Evolutionary conservation across 2,113 vertebrate species (phyloP).

Genomic region (Nanorana parkeri): DNA sequence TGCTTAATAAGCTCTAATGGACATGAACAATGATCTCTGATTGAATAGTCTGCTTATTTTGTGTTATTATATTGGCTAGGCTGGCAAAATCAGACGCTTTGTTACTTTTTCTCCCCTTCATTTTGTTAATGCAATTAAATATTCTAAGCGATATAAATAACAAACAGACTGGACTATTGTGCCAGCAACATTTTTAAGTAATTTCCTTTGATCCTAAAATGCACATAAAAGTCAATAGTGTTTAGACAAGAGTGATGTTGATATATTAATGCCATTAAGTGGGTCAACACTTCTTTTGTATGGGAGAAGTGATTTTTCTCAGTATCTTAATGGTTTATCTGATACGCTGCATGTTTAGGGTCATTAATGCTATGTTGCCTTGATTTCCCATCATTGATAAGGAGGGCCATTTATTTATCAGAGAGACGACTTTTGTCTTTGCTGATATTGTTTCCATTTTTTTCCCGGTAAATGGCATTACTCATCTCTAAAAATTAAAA

Average conservation of each 20-base stretch:
- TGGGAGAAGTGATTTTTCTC: conserved; percentile 24
- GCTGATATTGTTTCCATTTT: not conserved
- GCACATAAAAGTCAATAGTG: conserved; percentile 44
- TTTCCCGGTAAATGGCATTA: not conserved
- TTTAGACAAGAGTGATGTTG: conserved; percentile 44
- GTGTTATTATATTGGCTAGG: not conserved
- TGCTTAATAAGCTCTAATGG: not conserved
- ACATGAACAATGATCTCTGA: not conserved
- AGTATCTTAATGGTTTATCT: conserved; percentile 27
- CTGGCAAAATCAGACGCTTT: conserved; percentile 8
- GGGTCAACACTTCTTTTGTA: conserved; percentile 32
- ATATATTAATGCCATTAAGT: conserved; percentile 47
- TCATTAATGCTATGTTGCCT: conserved; percentile 17
- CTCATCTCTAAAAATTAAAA: too few relatives aligned
- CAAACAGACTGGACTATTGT: not conserved
- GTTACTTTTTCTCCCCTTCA: conserved; percentile 1
- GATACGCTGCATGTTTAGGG: conserved; percentile 28
- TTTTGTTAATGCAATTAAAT: conserved; percentile 37
- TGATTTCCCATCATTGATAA: conserved; percentile 19
- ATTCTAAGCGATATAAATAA: conserved; percentile 38
- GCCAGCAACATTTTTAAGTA: conserved; percentile 42
- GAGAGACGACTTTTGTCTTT: not conserved
- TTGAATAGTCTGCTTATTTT: not conserved
- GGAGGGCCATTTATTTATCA: conserved; percentile 6
- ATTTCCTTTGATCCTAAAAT: conserved; percentile 41